Evolutionary conservation across 2,888 invertebrate species (phyloP).

Genomic region (Tuberolachnus salignus): DNA sequence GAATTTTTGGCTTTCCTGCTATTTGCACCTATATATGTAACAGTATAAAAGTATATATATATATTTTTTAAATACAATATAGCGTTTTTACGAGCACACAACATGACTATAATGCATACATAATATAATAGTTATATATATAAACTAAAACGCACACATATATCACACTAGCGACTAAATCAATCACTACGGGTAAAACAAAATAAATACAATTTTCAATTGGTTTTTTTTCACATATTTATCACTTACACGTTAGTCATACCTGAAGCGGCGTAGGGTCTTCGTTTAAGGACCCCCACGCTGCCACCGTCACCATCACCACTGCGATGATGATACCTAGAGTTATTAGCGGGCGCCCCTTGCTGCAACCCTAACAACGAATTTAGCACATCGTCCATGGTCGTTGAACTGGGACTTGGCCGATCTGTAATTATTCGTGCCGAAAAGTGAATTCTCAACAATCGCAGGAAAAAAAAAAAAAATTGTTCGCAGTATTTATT

Average conservation of each 20-base stretch:
- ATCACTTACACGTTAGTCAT: constrained; percentile 41
- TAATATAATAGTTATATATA: background rate
- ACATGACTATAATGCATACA: background rate
- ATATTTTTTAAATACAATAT: too few species aligned
- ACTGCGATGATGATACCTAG: constrained; percentile 21
- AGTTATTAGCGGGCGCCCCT: constrained; percentile 6
- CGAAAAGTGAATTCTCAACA: constrained; percentile 54
- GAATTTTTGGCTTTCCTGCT: too few species aligned
- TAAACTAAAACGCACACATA: constrained; percentile 2
- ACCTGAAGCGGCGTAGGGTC: constrained; percentile 49
- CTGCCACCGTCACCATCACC: background rate
- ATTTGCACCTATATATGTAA: too few species aligned
- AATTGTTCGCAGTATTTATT: constrained; percentile 16
- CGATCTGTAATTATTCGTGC: constrained; percentile 55
- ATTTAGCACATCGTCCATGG: constrained; percentile 91
- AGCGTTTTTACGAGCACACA: too few species aligned
- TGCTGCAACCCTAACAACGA: constrained; percentile 83
- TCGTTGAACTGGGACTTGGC: constrained; percentile 74
- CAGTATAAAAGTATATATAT: too few species aligned
- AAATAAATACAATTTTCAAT: background rate
- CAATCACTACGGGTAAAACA: background rate
- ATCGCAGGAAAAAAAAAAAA: background rate
- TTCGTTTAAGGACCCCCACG: constrained; percentile 3
- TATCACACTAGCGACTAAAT: background rate
- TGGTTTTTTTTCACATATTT: background rate